A percentile compares a stretch with the other conserved stretches of the same genome.
phyloP scores from a whole-genome alignment of 2,113 vertebrate species.

The Geothlypis trichas region DNA sequence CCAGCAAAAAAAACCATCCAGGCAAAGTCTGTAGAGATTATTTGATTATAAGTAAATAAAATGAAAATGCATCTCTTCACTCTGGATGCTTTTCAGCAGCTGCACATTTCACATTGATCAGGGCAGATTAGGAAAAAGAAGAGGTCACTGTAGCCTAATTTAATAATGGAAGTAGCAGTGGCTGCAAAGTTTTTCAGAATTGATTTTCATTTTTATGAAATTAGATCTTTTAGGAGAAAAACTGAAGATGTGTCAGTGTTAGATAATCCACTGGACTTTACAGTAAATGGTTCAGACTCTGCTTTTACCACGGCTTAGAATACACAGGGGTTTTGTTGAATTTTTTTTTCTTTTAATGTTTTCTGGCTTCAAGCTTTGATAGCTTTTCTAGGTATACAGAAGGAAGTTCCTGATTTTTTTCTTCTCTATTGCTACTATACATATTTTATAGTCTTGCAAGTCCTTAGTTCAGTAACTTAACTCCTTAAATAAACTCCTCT shows the following conservation, averaged over 20 bases:
- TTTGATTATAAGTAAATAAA: background rate
- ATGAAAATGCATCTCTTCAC: background rate
- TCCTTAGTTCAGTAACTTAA: background rate
- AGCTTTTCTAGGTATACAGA: background rate
- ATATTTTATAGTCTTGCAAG: background rate
- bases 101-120: background rate
- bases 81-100: background rate
- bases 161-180: background rate
- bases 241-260: background rate
- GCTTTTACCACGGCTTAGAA: background rate
- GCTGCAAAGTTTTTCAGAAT: background rate
- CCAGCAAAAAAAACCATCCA: background rate
- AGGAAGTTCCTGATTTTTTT: background rate
- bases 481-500: background rate
- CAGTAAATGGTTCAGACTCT: background rate
- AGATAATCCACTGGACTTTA: background rate
- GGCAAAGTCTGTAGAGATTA: background rate
- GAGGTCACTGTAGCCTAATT: background rate
- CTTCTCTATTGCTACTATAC: background rate
- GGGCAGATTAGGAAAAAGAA: background rate
- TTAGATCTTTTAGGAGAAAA: background rate
- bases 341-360: background rate
- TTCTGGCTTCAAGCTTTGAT: background rate
- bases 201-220: background rate
- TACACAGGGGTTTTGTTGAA: background rate